Percentiles rank a stretch among this genome's conserved stretches.
These are phyloP conservation scores for Mechanitis messenoides DNA, from an alignment of 2,888 invertebrate species.

Conservation along the genomic window DNA sequence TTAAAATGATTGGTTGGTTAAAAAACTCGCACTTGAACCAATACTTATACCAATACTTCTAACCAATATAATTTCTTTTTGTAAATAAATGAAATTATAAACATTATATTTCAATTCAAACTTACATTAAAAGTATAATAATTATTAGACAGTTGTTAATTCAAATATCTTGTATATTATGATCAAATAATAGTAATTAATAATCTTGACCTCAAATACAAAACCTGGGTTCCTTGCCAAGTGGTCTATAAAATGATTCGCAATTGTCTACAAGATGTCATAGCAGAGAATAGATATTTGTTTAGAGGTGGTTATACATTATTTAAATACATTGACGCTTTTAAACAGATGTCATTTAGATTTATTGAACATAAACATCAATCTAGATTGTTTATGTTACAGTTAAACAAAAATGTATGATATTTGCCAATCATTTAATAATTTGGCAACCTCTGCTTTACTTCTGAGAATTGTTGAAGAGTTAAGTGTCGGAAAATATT, in stretches of 20 bases:
- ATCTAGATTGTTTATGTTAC: not conserved
- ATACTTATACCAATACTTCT: too few relatives aligned
- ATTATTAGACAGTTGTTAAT: too few relatives aligned
- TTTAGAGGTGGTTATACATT: not conserved
- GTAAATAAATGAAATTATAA: too few relatives aligned
- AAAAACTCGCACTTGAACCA: too few relatives aligned
- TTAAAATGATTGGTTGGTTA: too few relatives aligned
- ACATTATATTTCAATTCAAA: too few relatives aligned
- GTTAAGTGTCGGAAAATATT: not conserved
- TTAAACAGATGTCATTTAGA: not conserved
- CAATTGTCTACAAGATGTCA: slow-evolving; percentile 15
- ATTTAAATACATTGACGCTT: not conserved
- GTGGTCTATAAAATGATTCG: slow-evolving; percentile 29
- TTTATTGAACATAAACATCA: not conserved
- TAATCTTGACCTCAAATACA: not conserved
- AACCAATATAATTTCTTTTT: too few relatives aligned
- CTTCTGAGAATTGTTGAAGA: not conserved
- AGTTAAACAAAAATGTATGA: not conserved
- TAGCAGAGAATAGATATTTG: not conserved
- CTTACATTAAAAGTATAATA: too few relatives aligned
- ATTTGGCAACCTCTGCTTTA: not conserved
- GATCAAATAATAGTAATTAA: not conserved
- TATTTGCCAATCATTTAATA: not conserved
- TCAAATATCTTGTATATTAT: too few relatives aligned
- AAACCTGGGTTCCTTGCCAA: slow-evolving; percentile 23